Conservation (phyloP, 2,888 invertebrate species). For the Embidobia sp. region DNA sequence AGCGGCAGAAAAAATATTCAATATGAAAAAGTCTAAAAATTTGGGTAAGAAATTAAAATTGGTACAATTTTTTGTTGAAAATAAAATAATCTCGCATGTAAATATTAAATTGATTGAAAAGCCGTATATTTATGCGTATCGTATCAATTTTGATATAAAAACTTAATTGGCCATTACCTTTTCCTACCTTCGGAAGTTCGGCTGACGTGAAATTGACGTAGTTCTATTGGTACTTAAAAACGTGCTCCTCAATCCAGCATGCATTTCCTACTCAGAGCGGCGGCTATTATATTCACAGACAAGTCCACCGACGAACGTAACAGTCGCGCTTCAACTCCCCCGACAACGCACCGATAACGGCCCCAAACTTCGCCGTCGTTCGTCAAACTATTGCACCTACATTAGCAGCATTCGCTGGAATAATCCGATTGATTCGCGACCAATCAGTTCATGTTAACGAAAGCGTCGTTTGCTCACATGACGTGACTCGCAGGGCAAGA, state of each 20-base stretch:
- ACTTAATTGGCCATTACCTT: constrained; percentile 64
- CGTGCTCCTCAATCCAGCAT: constrained; percentile 77
- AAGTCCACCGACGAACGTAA: constrained; percentile 29
- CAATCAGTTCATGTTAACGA: constrained; percentile 19
- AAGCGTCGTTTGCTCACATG: too few species aligned
- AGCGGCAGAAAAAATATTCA: too few species aligned
- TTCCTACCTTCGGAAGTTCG: constrained; percentile 65
- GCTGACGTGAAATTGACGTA: constrained; percentile 53
- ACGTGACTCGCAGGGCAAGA: too few species aligned
- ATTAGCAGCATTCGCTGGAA: constrained; percentile 29
- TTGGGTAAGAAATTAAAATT: too few species aligned
- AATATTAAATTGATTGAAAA: too few species aligned
- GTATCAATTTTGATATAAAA: constrained; percentile 39
- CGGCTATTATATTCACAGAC: constrained; percentile 37
- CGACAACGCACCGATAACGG: constrained; percentile 41
- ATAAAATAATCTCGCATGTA: too few species aligned
- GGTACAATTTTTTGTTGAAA: too few species aligned
- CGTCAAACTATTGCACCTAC: constrained; percentile 37
- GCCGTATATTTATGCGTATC: too few species aligned
- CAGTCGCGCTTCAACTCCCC: constrained; percentile 43
- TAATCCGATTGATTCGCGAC: constrained; percentile 1
- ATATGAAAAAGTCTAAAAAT: too few species aligned
- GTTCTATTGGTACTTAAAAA: constrained; percentile 68
- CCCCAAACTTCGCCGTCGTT: constrained; percentile 24
- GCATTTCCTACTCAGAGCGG: constrained; percentile 68